Evolutionary conservation across 2,113 vertebrate species (phyloP), one percentile per base, ranked within the genome.

Genomic region (Crotophaga sulcirostris): DNA sequence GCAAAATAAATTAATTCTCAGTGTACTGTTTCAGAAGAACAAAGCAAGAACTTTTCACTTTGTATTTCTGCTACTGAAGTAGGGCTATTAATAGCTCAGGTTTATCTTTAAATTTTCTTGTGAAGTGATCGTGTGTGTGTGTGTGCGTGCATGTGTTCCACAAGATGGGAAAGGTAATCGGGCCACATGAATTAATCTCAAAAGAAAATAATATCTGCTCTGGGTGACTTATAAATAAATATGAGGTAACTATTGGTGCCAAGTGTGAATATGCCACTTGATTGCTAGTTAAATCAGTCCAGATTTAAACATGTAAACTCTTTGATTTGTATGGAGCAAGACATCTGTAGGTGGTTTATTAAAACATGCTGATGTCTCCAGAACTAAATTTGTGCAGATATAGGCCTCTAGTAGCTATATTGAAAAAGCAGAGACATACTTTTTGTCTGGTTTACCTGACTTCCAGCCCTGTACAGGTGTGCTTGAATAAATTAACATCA

Each of bases 401-500:
- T 70, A 89, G 97, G 94, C 95, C 97, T 97, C 97, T 97, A 94
- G 96, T 97, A 97, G 93, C 84, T 95, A 49, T 93, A 96, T 19
- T 92, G 96, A 94, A 98, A 97, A 95, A 96, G 72, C 64, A 96
- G 69, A 98, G 60, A 84, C 36, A 45, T 94, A 95, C 87, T 79
- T 96, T 93, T 96, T 96, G 40, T 91, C 86, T 98, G 94, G 97
- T 98, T n/a, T 98, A 98, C 98, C 98, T 99, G 98, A 98, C 97
- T 98, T 97, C 91, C 76, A 92, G 87, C 92, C 88, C 95, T 95
- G 40, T 98, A 95, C 98, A 99, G 98, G 98, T 99, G 98, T 98
- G 97, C 96, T 96, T 91, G 98, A 98, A 98, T 98, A 98, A 98
- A 99, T 99, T 99, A 99, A 97, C 98, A 98, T 97, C 95, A 97